Percentiles rank a stretch among this genome's conserved stretches.
Conservation (phyloP, 2,888 invertebrate genomes). For the Halocaridina rubra region DNA sequence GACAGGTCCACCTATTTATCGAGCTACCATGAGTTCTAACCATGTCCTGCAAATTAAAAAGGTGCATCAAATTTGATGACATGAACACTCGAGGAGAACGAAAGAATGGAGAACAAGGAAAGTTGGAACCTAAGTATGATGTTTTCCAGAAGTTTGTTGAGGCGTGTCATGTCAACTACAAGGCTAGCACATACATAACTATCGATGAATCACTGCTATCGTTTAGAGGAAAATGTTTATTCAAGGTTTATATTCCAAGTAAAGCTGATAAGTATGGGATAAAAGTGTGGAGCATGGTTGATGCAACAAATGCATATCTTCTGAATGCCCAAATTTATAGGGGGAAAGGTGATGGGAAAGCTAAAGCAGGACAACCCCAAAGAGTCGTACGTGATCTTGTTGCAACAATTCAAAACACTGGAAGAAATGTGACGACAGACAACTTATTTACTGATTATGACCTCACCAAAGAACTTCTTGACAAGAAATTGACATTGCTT, state of each 20-base stretch:
- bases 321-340: neutral
- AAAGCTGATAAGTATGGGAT: slow-evolving; percentile 9
- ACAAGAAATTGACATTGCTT: neutral
- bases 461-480: neutral
- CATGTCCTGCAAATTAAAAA: no score
- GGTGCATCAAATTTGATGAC: slow-evolving; percentile 11
- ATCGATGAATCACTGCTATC: neutral
- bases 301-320: neutral
- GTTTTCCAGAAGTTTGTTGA: neutral
- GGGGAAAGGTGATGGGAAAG: neutral
- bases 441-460: neutral
- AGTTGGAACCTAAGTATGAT: neutral
- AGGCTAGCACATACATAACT: neutral
- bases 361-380: neutral
- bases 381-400: neutral
- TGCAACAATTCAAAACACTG: neutral
- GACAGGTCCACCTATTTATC: no score
- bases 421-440: neutral
- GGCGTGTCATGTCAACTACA: neutral
- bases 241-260: neutral
- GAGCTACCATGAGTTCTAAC: no score
- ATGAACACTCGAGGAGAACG: neutral
- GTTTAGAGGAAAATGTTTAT: neutral
- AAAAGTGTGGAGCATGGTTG: slow-evolving; percentile 5
- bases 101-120: slow-evolving; percentile 9